These are phyloP conservation scores for Lucinisca nassula DNA, from an alignment of 2,888 invertebrate genomes.

Conservation along the genomic window DNA sequence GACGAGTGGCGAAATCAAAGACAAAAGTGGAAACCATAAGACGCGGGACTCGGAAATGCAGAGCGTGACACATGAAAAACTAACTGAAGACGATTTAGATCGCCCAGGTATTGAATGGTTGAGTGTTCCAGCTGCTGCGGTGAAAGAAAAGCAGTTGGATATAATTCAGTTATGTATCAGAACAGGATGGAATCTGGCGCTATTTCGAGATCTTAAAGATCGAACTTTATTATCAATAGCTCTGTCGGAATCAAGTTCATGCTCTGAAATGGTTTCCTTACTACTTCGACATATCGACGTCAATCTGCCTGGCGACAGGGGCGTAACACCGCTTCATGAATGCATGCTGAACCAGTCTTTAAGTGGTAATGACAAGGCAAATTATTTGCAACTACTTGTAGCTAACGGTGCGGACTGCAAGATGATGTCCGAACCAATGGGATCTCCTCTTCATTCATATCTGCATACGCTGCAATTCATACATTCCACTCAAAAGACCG, in stretches of 20 bases:
- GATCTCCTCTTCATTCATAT: background rate
- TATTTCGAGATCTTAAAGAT: background rate
- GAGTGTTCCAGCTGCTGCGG: background rate
- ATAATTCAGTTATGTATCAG: background rate
- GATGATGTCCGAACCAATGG: background rate
- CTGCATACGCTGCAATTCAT: background rate
- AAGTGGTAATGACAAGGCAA: background rate
- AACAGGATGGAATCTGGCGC: background rate
- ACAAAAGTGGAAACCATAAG: background rate
- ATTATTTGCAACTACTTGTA: background rate
- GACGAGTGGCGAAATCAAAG: background rate
- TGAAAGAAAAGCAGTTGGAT: background rate
- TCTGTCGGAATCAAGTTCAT: background rate
- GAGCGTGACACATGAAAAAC: too few species aligned
- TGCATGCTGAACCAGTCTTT: background rate
- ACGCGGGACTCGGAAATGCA: background rate
- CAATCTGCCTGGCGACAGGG: background rate
- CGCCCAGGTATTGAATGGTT: background rate
- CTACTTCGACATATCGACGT: background rate
- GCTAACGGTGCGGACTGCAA: background rate
- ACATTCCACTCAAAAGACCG: background rate
- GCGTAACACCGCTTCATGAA: background rate
- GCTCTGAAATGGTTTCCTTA: background rate
- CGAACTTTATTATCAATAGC: background rate
- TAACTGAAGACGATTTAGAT: background rate